Conservation (phyloP, 2,888 invertebrate genomes). For the Protonemura montana region DNA sequence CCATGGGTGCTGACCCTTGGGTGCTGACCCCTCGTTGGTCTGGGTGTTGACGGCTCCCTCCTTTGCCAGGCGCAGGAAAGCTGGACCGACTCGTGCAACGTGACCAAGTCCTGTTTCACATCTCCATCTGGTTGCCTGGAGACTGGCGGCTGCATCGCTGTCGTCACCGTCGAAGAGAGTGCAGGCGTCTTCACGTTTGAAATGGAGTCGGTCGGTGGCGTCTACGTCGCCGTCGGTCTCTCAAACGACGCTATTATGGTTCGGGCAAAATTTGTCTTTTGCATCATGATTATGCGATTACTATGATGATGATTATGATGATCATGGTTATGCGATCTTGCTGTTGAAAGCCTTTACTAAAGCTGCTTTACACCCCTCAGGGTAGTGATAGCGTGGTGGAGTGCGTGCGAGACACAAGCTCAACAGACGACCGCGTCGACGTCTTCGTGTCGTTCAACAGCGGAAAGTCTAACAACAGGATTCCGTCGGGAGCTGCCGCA, state of each 20-base stretch:
- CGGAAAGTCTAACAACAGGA: slow-evolving; percentile 55
- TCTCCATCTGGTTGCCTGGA: slow-evolving; percentile 73
- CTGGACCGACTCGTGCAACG: slow-evolving; percentile 68
- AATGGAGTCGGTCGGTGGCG: slow-evolving; percentile 61
- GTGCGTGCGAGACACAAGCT: slow-evolving; percentile 67
- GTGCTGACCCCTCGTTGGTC: too few species aligned
- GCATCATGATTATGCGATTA: too few species aligned
- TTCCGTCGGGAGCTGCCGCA: background rate
- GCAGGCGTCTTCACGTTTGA: slow-evolving; percentile 67
- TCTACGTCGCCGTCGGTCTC: slow-evolving; percentile 79
- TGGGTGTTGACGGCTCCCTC: too few species aligned
- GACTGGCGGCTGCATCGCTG: slow-evolving; percentile 72
- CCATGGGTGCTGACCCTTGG: too few species aligned
- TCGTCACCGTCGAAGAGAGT: slow-evolving; percentile 70
- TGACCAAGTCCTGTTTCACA: slow-evolving; percentile 80
- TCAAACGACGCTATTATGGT: slow-evolving; percentile 81
- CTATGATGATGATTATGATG: too few species aligned
- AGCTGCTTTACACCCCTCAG: background rate
- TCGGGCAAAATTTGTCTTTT: too few species aligned
- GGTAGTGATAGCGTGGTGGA: slow-evolving; percentile 71
- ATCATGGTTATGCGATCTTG: too few species aligned
- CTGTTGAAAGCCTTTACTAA: background rate
- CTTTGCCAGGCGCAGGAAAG: background rate
- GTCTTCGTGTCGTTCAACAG: slow-evolving; percentile 51
- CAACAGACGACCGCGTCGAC: slow-evolving; percentile 53